Conservation (phyloP, 2,113 vertebrate species). For the Podarcis cretensis region DNA sequence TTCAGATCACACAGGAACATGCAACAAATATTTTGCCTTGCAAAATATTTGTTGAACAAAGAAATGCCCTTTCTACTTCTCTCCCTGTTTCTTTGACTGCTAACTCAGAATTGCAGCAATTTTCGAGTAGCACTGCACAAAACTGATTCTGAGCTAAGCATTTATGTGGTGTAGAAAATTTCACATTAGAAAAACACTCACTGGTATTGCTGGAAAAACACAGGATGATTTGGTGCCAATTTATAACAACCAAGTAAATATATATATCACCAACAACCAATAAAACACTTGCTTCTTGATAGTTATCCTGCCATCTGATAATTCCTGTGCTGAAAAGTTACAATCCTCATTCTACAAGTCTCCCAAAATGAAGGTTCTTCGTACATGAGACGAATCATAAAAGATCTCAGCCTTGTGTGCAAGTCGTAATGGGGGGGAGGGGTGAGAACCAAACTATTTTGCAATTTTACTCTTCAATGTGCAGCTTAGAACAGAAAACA, state of each 20-base stretch:
- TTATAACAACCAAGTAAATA: background rate
- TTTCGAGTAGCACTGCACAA: background rate
- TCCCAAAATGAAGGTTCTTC: background rate
- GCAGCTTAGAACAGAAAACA: slow-evolving; percentile 12
- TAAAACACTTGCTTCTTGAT: background rate
- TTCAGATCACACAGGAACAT: background rate
- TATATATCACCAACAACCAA: background rate
- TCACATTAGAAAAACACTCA: background rate
- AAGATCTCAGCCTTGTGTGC: background rate
- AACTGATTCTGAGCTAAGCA: background rate
- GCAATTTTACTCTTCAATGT: slow-evolving; percentile 5
- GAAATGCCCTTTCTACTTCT: background rate
- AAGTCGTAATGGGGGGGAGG: background rate
- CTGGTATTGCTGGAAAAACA: background rate
- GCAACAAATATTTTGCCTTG: background rate
- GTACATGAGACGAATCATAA: background rate
- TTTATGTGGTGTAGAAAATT: background rate
- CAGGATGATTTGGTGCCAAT: background rate
- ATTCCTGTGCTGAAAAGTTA: background rate
- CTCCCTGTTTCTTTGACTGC: background rate
- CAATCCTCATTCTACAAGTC: background rate
- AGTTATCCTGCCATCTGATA: background rate
- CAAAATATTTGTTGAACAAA: background rate
- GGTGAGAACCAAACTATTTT: background rate
- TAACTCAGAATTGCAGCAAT: background rate